Evolutionary conservation across 2,888 invertebrate genomes (phyloP).

Genomic region (Atethmia centrago): DNA sequence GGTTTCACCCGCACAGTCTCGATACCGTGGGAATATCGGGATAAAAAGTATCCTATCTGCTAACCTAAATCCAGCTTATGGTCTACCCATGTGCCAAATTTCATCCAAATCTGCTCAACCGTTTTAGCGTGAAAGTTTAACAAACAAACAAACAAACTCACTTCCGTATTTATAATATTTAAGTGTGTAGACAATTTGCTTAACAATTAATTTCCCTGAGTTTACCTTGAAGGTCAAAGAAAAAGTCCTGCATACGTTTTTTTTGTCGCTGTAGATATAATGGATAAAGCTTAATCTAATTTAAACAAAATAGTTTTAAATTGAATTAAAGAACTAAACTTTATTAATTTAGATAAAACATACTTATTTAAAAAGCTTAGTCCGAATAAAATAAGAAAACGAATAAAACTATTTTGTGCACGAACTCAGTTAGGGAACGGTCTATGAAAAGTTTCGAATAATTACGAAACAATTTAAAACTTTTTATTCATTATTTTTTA

Average conservation of each 20-base stretch:
- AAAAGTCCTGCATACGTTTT: neutral
- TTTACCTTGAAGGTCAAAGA: neutral
- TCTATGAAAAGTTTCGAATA: slow-evolving; percentile 39
- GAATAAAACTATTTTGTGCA: slow-evolving; percentile 38
- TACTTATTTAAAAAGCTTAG: slow-evolving; percentile 7
- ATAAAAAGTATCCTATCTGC: no score
- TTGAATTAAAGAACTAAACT: slow-evolving; percentile 23
- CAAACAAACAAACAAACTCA: no score
- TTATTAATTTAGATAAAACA: slow-evolving; percentile 27
- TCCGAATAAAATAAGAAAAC: slow-evolving; percentile 36
- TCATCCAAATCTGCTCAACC: no score
- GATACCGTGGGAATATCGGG: no score
- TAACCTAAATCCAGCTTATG: no score
- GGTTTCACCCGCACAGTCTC: no score
- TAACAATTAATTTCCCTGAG: no score
- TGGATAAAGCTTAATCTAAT: slow-evolving; percentile 1
- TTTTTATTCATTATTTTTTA: slow-evolving; percentile 14
- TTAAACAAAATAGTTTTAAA: slow-evolving; percentile 5
- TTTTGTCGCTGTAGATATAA: neutral
- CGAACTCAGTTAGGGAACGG: slow-evolving; percentile 35
- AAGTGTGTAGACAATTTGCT: neutral
- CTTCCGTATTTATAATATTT: no score
- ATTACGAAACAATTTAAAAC: slow-evolving; percentile 39
- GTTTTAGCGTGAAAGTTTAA: no score
- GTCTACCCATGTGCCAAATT: no score